Conservation (phyloP, 2,113 vertebrate species). For the Acinonyx jubatus region DNA sequence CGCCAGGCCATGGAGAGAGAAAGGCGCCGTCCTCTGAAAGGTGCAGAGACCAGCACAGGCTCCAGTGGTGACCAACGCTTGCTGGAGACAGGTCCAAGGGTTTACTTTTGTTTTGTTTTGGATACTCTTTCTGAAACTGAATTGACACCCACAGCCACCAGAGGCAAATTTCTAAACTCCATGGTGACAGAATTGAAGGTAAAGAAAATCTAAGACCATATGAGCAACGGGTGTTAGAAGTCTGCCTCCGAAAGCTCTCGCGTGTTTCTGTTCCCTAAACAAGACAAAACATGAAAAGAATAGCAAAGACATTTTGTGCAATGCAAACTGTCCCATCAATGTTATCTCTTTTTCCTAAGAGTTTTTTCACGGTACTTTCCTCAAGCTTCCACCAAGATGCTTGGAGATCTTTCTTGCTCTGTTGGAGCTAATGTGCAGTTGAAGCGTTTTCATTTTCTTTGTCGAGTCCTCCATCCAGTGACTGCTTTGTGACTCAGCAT, state of each 20-base stretch:
- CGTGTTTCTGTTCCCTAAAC: background rate
- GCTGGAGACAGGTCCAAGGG: background rate
- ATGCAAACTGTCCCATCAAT: background rate
- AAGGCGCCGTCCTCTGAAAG: no score
- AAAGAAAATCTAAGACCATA: background rate
- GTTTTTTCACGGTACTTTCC: background rate
- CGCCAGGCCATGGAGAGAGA: background rate
- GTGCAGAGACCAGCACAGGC: background rate
- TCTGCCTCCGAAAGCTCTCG: background rate
- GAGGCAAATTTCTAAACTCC: background rate
- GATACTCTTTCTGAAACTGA: background rate
- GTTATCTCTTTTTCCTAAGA: background rate
- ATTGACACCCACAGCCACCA: background rate
- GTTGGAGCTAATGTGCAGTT: background rate
- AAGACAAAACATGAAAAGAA: background rate
- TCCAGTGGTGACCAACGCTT: background rate
- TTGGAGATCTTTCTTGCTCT: background rate
- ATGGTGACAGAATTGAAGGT: background rate
- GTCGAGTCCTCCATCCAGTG: background rate
- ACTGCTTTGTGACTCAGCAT: background rate
- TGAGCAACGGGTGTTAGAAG: background rate
- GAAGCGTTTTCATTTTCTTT: background rate
- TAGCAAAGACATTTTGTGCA: background rate
- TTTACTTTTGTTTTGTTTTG: background rate
- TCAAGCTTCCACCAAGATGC: background rate